Evolutionary conservation across 2,113 vertebrate species (phyloP).

Genomic region (Zosterops pallidus): DNA sequence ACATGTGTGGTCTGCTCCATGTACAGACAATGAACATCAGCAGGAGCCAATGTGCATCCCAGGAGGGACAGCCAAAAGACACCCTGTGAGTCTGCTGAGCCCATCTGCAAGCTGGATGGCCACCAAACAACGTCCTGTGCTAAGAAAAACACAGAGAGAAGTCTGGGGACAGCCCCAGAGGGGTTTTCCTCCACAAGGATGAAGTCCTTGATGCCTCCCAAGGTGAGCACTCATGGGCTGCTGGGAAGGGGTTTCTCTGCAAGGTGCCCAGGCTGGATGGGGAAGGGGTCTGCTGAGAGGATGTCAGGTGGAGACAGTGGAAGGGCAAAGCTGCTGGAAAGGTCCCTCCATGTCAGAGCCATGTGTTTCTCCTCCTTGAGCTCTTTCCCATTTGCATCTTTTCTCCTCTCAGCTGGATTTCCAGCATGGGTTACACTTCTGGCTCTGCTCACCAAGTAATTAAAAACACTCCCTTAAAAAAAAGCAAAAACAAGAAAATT

Average conservation of each 20-base stretch:
- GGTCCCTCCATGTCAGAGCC: rapidly evolving
- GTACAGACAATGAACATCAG: background rate
- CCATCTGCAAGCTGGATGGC: background rate
- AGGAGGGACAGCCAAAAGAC: background rate
- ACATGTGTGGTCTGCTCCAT: background rate
- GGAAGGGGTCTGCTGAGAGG: background rate
- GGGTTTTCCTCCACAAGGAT: background rate
- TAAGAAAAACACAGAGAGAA: background rate
- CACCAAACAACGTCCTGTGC: background rate
- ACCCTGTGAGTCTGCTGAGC: background rate
- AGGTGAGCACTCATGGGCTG: rapidly evolving
- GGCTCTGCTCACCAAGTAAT: background rate
- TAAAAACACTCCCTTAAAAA: constrained; percentile 21
- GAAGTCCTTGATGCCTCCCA: background rate
- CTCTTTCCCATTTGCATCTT: background rate
- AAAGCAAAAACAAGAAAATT: background rate
- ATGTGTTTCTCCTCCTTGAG: background rate
- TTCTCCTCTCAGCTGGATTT: background rate
- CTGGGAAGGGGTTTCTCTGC: background rate
- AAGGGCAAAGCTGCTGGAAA: background rate
- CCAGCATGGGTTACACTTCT: background rate
- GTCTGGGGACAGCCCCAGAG: background rate
- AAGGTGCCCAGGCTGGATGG: background rate
- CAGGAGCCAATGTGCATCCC: background rate
- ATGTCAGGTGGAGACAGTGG: rapidly evolving